These are phyloP conservation scores for Drosophila neonasuta DNA, from an alignment of 2,888 invertebrate genomes.

Conservation along the genomic window DNA sequence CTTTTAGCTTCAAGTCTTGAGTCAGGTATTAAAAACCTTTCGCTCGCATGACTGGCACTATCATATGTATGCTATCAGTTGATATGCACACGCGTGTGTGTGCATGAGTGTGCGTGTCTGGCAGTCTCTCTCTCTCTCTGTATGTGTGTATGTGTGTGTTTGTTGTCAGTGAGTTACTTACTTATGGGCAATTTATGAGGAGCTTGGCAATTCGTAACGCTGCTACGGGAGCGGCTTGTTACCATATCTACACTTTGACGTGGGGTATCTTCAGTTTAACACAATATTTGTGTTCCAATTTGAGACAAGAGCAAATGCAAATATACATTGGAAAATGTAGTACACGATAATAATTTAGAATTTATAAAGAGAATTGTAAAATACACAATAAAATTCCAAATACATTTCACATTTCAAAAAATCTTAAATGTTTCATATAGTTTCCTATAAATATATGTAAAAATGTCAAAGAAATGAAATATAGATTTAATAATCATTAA, in stretches of 20 bases:
- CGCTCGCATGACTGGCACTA: conserved; percentile 64
- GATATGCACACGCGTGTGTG: conserved; percentile 4
- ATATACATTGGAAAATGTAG: background rate
- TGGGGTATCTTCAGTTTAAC: conserved; percentile 7
- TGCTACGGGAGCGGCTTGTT: conserved; percentile 12
- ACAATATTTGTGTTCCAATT: conserved; percentile 13
- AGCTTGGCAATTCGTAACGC: conserved; percentile 17
- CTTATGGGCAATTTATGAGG: conserved; percentile 35
- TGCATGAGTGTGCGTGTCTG: conserved; percentile 6
- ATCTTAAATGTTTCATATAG: background rate
- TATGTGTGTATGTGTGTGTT: conserved; percentile 6
- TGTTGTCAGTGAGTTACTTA: conserved; percentile 40
- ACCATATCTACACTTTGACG: conserved; percentile 2
- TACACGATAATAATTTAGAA: too few relatives aligned
- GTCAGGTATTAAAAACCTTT: conserved; percentile 57
- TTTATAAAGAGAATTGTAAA: too few relatives aligned
- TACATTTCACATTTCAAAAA: background rate
- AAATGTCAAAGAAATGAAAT: too few relatives aligned
- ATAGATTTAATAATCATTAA: too few relatives aligned
- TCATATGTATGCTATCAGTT: conserved; percentile 28
- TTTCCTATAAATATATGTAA: too few relatives aligned
- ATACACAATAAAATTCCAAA: too few relatives aligned
- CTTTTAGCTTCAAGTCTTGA: conserved; percentile 3
- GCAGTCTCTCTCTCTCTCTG: conserved; percentile 3
- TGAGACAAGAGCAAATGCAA: conserved; percentile 12